A percentile compares a stretch with the other conserved stretches of the same genome.
Conservation (phyloP, 1,140 invertebrate genomes). For the Brachystomella parvula region DNA sequence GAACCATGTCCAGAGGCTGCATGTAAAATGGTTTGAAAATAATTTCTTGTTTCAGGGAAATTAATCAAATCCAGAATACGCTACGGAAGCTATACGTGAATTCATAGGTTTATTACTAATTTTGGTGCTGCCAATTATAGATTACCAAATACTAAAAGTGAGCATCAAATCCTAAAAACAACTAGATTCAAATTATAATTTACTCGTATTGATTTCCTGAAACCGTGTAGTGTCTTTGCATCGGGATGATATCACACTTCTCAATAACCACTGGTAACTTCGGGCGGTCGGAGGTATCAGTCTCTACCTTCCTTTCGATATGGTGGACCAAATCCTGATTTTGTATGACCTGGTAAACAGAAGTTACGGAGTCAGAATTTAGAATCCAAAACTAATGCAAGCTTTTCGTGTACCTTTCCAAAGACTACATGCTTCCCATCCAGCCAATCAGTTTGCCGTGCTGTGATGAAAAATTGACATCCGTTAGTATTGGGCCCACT, state of each 20-base stretch:
- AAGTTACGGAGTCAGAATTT: not conserved
- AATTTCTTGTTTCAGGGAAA: no score
- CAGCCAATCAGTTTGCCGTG: slow-evolving; percentile 78
- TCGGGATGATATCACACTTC: not conserved
- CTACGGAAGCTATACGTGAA: not conserved
- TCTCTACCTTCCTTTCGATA: slow-evolving; percentile 11
- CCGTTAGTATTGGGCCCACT: slow-evolving; percentile 59
- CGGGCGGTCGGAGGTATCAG: not conserved
- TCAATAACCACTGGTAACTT: slow-evolving; percentile 2
- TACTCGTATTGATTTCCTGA: not conserved
- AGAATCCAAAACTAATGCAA: not conserved
- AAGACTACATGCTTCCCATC: slow-evolving; percentile 88
- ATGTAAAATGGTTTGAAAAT: no score
- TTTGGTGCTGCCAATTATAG: no score
- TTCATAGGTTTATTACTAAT: no score
- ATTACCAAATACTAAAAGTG: not conserved
- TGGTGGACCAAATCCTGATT: slow-evolving; percentile 16
- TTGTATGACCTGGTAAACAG: slow-evolving; percentile 8
- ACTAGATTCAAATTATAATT: not conserved
- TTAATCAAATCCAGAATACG: not conserved
- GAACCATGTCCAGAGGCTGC: slow-evolving; percentile 56
- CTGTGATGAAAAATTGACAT: slow-evolving; percentile 94
- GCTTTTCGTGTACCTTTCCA: slow-evolving; percentile 64
- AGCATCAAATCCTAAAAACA: not conserved
- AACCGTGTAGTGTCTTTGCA: not conserved